Base-by-base conservation (phyloP, 2,888 invertebrate genomes). In the Archips xylosteana region DNA sequence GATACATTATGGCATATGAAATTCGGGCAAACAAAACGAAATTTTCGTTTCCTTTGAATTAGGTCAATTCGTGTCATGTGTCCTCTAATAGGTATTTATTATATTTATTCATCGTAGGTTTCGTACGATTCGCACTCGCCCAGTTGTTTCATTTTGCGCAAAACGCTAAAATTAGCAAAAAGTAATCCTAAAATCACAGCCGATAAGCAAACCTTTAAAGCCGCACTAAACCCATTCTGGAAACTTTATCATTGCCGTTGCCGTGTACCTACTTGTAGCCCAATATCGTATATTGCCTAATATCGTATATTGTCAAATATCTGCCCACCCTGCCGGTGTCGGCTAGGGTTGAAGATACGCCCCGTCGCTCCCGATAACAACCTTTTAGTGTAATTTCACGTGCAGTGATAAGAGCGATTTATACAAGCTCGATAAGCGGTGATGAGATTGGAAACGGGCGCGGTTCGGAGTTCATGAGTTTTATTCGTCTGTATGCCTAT, bases 391-490 rank as follows among this genome's bases (percentile, higher is more conserved):
- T 23, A 8, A 13, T 47, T 23, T 62, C 8, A 12, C 23, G 39
- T 39, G 39, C 9, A 34, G 4, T 64, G 62, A 62, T 62, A 62
- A 49, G 49, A 12, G 23, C 12, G 32, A 54, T 67, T 57, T 42
- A 57, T 34, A 32, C 66, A 15, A 9, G 32, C 39, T 32, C 57
- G 57, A 67, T 67, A 57, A 57, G 57, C 15, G 23, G 66, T 45
- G 70, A 70, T 42, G 62, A 42, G 62, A 70, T 62, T 70, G 70
- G 42, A 45, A 62, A 62, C 49, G 4, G 32, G 23, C 51, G 49
- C n/a, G 51, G 23, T 61, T 54, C 23, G 54, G 54, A 54, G 54
- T 54, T 54, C 15, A 23, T 3, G 0, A 6, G 39, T 39, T 54
- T 54, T 23, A 54, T 54, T 54, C 23, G 23, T 23, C 23, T 23